These are phyloP conservation scores for Heliconius himera DNA, from an alignment of 1,140 invertebrate genomes.

Conservation along the genomic window DNA sequence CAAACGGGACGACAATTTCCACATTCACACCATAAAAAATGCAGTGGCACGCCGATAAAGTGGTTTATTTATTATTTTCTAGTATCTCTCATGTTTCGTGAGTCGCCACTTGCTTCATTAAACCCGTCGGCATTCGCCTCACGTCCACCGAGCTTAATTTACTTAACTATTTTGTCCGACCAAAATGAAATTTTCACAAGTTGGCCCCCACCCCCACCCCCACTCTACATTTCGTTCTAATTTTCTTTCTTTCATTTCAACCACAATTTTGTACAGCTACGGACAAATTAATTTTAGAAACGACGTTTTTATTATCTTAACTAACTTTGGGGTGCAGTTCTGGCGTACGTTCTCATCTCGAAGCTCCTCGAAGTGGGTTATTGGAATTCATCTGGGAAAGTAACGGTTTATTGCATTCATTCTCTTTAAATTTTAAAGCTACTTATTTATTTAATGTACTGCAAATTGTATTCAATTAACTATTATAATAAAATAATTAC, in stretches of 20 bases:
- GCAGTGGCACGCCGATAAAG: constrained; percentile 23
- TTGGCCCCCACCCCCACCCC: too few relatives aligned
- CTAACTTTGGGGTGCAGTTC: constrained; percentile 18
- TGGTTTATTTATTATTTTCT: constrained; percentile 46
- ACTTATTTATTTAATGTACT: background rate
- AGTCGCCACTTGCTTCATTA: constrained; percentile 35
- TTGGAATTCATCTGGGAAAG: constrained; percentile 16
- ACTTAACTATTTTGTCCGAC: constrained; percentile 65
- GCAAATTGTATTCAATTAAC: background rate
- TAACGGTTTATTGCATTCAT: background rate
- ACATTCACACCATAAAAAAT: constrained; percentile 26
- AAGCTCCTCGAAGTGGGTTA: constrained; percentile 5
- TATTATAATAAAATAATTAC: too few relatives aligned
- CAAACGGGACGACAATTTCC: constrained; percentile 14
- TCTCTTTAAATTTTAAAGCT: background rate
- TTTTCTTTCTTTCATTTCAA: constrained; percentile 44
- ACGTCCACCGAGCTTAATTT: constrained; percentile 57
- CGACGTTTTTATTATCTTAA: constrained; percentile 31
- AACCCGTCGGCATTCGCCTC: constrained; percentile 47
- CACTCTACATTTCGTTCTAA: constrained; percentile 42
- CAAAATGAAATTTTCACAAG: constrained; percentile 57
- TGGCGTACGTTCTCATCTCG: background rate
- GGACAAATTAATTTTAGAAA: constrained; percentile 29
- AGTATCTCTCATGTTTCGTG: constrained; percentile 34
- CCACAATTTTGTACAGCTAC: constrained; percentile 32